Base-by-base conservation (phyloP, 2,888 invertebrate species). In the Plemyria rubiginata region DNA sequence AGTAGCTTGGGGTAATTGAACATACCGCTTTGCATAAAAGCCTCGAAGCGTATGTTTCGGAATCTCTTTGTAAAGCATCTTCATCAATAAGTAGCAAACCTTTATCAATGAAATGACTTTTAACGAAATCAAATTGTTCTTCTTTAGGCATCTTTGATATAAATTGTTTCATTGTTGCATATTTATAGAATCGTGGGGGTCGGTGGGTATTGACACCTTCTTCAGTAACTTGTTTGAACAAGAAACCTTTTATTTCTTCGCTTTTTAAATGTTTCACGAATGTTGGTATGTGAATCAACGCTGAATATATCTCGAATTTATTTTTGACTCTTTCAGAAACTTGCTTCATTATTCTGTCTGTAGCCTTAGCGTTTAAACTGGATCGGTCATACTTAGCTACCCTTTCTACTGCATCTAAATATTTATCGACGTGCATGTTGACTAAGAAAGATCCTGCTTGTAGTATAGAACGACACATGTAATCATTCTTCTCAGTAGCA, bases 51-150 rank as follows among this genome's bases (percentile, higher is more conserved):
- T 60, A 66, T 40, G 55, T 66, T 65, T 78, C 77, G 2, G 70
- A 66, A 16, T 69, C 76, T 29, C 70, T 64, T 8, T 49, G 40
- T 29, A 70, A 57, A n/a, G 66, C 62, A 16, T 75, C 67, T 57
- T 71, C 59, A 12, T 70, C 66, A 13, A 70, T 65, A 13, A 67
- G 67, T 28, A 70, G 61, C 22, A 58, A 59, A 65, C 70, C 69
- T 70, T 77, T 80, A 49, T 84, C 79, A 54, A 88, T 81, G 65
- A 85, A 86, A 41, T 80, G 59, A 52, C 74, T 69, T 67, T 84
- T 83, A 0, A 86, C 76, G 53, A 88, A 87, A 62, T 80, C 74
- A 68, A 83, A 84, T 65, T 81, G 80, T 45, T 79, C 79, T 36
- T 79, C 72, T 68, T 70, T 70, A 2, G 85, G 87, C 66, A 89